Base-by-base conservation (phyloP, 2,113 vertebrate genomes). In the Helogale parvula region DNA sequence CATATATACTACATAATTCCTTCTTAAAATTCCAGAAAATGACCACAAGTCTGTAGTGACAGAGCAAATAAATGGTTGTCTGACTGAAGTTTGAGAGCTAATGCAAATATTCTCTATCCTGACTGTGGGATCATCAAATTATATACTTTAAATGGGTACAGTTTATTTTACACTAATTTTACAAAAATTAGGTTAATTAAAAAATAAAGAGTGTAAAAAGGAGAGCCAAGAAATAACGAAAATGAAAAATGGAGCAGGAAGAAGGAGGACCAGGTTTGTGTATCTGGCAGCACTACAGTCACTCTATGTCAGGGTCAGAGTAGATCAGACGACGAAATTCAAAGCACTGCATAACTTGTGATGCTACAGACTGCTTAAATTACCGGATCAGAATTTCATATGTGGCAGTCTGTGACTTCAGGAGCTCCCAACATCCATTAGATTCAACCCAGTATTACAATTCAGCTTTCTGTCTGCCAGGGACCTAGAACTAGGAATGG, bases 1-100 rank as follows among this genome's bases (percentile, higher is more conserved):
- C 14, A 10, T 77, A 54, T 50, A 71, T 57, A 16, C 31, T 85
- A 12, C 35, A 68, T 52, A 65, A 92, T 41, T 96, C 74, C 41
- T 79, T 88, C 50, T 85, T 17, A 68, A 88, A 88, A 94, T 92
- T 90, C 8, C 16, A 92, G 50, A 85, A 93, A 97, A 57, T 72
- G 45, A 45, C n/a, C 92, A 68, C 6, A 41, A 79, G 45, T 41
- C 29, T 38, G 41, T 16, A 88, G 66, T 65, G 13, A 74, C 33
- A 54, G 63, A 65, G 35, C 38, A 85, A 13, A 47, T 54, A 29
- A 52, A 52, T 45, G 14, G n/a, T 2, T 84, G 33, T 31, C 27
- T 71, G 45, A 38, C 29, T n/a, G 4, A 74, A 82, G 45, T 90
- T 9, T 77, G 16, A 81, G 21, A 57, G 57, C 47, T 71, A 33